A percentile compares a stretch with the other conserved stretches of the same genome.
phyloP scores from a whole-genome alignment of 1,140 invertebrate genomes.

The Hycleus cichorii region DNA sequence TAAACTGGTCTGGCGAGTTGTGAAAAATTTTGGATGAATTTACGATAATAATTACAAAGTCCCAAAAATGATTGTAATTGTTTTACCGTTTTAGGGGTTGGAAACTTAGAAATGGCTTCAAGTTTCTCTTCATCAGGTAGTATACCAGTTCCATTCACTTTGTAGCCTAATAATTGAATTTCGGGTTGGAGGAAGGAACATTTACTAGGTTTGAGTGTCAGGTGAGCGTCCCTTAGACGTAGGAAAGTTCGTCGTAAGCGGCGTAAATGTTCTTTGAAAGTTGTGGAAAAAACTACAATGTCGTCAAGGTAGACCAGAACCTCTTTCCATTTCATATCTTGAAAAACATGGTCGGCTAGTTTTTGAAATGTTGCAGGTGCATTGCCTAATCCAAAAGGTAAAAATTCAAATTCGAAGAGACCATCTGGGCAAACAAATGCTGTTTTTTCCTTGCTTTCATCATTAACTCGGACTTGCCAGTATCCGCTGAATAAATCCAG shows the following conservation, averaged over 20 bases:
- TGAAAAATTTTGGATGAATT: conserved; percentile 4
- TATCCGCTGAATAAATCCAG: too few species aligned
- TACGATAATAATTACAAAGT: conserved; percentile 6
- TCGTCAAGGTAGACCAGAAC: conserved; percentile 11
- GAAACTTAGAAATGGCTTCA: too few species aligned
- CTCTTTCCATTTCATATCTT: conserved; percentile 9
- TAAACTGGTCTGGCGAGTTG: neutral
- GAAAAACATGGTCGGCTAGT: too few species aligned
- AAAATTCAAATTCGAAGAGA: too few species aligned
- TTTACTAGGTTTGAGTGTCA: neutral
- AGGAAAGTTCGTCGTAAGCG: neutral
- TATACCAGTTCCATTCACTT: neutral
- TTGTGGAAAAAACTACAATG: conserved; percentile 4
- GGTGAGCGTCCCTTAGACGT: too few species aligned
- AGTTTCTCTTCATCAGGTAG: neutral
- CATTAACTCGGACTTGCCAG: too few species aligned
- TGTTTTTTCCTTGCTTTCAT: too few species aligned
- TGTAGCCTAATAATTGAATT: conserved; percentile 1
- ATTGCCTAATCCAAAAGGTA: too few species aligned
- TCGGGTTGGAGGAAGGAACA: neutral
- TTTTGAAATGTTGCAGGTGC: too few species aligned
- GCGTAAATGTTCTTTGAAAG: conserved; percentile 3
- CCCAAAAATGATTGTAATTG: conserved; percentile 1
- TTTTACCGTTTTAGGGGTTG: neutral
- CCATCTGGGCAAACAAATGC: too few species aligned